Evolutionary conservation across 1,140 invertebrate genomes (phyloP), one percentile per base, ranked within the genome.

Genomic region (Lepidotrigona ventralis): DNA sequence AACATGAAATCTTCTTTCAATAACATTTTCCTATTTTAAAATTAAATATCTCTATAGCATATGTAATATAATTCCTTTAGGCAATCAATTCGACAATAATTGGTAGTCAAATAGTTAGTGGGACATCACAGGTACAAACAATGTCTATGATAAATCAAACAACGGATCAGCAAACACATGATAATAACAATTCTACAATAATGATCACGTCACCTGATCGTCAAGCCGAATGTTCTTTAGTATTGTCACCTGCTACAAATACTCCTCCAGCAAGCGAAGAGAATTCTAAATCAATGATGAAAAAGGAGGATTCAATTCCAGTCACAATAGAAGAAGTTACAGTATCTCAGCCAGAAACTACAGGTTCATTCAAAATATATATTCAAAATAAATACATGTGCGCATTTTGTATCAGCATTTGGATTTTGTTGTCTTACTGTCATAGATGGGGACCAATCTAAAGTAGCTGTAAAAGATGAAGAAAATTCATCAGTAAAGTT

Each of bases 21-120:
- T 29, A n/a, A 70, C 33, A 84, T 84, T 66, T 66, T 2, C 8
- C 19, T 56, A 75, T 56, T 56, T 53, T 60, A 39, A 33, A 33
- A 64, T 81, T 60, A 3, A 53, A 6, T 54, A 8, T 15, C 17
- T 54, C 0, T n/a, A 33, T 64, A 23, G 39, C 9, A 60, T 46
- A 63, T 75, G 23, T 29, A 33, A 58, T 70, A 2, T 3, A 60
- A 58, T 51, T 63, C 71, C 71, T 84, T 15, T 58, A 93, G 91
- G 80, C 91, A 0, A 79, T 93, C 17, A 93, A 91, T 90, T 88
- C 90, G 60, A 91, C 88, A 60, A 92, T 91, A 86, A 93, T 91
- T 79, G 92, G 92, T 17, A 93, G 94, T 89, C 92, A 94, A 87
- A 84, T 95, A 86, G 90, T 95, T 9, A 90, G 90, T 39, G 91